Conservation (phyloP, 2,797 vertebrate species). For the Chelon labrosus region DNA sequence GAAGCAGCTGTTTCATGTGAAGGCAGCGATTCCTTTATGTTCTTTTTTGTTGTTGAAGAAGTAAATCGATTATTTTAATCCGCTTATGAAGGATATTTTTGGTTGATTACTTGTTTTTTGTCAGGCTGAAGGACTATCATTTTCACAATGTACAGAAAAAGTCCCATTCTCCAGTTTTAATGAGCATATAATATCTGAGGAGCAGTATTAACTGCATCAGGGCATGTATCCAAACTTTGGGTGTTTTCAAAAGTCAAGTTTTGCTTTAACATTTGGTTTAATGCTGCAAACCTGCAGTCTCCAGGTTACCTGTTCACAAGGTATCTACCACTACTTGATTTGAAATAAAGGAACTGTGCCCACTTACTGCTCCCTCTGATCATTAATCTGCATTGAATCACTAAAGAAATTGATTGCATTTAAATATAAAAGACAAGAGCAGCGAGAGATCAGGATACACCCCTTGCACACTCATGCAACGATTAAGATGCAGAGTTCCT, state of each 20-base stretch:
- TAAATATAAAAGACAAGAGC: slow-evolving; percentile 15
- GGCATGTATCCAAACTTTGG: not conserved
- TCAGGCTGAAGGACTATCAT: not conserved
- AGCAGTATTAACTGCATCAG: too few relatives aligned
- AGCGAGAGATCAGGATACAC: not conserved
- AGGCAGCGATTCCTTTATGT: slow-evolving; percentile 7
- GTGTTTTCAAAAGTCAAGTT: not conserved
- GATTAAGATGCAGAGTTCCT: not conserved
- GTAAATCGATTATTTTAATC: too few relatives aligned
- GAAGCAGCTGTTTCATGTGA: slow-evolving; percentile 60
- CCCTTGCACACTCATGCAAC: slow-evolving; percentile 12
- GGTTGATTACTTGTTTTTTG: not conserved
- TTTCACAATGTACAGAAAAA: not conserved
- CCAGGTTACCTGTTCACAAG: not conserved
- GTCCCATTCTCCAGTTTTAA: not conserved
- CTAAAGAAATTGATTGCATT: slow-evolving; percentile 17
- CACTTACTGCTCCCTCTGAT: not conserved
- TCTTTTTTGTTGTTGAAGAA: slow-evolving; percentile 16
- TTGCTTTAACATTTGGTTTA: not conserved
- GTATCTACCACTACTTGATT: too few relatives aligned
- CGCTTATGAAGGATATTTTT: not conserved
- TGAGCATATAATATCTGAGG: too few relatives aligned
- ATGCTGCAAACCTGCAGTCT: slow-evolving; percentile 13
- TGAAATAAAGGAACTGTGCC: not conserved
- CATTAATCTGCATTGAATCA: slow-evolving; percentile 1